Conservation (phyloP, 2,888 invertebrate genomes). For the Odontocolon sp. region DNA sequence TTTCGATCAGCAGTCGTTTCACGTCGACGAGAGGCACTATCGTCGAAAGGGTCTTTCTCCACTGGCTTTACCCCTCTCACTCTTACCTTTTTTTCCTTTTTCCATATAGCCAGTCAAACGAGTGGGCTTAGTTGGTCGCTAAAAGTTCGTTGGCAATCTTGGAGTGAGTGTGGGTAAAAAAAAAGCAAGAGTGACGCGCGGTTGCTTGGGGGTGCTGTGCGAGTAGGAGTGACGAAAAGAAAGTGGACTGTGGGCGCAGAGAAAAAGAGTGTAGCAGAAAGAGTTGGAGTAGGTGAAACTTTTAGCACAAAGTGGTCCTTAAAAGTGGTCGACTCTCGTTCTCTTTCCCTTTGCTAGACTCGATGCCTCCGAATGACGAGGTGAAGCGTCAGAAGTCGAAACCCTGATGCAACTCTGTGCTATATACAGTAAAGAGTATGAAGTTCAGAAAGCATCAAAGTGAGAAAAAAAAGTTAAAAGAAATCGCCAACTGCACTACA, state of each 20-base stretch:
- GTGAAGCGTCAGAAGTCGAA: conserved; percentile 75
- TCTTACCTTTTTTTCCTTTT: conserved; percentile 1
- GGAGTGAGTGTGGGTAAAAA: conserved; percentile 16
- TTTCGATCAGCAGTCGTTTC: conserved; percentile 29
- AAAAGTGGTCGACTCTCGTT: conserved; percentile 65
- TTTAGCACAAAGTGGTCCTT: conserved; percentile 71
- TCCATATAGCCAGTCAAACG: conserved; percentile 44
- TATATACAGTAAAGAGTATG: conserved; percentile 49
- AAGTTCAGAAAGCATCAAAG: conserved; percentile 48
- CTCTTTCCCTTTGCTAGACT: conserved; percentile 46
- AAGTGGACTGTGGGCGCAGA: conserved; percentile 19
- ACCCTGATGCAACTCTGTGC: conserved; percentile 63
- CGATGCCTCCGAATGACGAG: conserved; percentile 63
- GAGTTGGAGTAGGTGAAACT: conserved; percentile 67
- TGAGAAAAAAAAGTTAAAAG: conserved; percentile 3
- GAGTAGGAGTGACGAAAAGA: conserved; percentile 31
- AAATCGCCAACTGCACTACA: conserved; percentile 7
- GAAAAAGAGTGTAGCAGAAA: conserved; percentile 49
- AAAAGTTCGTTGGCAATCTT: conserved; percentile 42
- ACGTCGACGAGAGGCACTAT: conserved; percentile 26
- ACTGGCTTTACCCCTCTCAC: not conserved
- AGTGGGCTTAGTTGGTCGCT: conserved; percentile 35
- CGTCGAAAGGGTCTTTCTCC: conserved; percentile 7
- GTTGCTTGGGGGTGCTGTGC: not conserved
- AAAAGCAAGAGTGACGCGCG: conserved; percentile 23